Conservation (phyloP, 2,888 invertebrate species). For the Cerastoderma edule region DNA sequence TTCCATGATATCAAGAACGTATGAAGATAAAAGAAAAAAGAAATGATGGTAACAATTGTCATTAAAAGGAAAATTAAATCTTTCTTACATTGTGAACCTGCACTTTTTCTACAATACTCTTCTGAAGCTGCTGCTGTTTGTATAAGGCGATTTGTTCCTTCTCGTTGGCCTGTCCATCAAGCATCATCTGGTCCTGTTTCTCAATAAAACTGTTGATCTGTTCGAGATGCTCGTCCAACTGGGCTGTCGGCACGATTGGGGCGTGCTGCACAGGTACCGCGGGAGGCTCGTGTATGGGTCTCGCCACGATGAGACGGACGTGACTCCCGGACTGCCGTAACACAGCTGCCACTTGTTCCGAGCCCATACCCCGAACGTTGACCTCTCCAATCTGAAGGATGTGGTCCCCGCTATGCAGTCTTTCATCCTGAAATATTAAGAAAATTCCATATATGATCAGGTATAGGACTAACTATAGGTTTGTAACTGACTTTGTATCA, state of each 20-base stretch:
- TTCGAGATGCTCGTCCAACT: slow-evolving; percentile 93
- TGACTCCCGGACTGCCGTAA: slow-evolving; percentile 97
- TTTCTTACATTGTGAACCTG: slow-evolving; percentile 74
- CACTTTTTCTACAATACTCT: slow-evolving; percentile 67
- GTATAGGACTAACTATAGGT: no score
- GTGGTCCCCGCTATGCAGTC: slow-evolving; percentile 98
- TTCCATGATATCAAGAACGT: no score
- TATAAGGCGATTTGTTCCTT: slow-evolving; percentile 24
- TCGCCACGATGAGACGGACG: slow-evolving; percentile 96
- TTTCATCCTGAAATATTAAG: slow-evolving; percentile 94
- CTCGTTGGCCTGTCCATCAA: slow-evolving; percentile 45
- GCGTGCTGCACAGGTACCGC: slow-evolving; percentile 86
- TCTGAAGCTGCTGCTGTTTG: slow-evolving; percentile 84
- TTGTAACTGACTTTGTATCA: no score
- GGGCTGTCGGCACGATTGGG: slow-evolving; percentile 94
- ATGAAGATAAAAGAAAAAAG: no score
- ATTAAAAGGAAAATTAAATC: background rate
- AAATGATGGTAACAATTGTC: no score
- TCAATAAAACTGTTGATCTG: slow-evolving; percentile 80
- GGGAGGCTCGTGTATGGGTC: slow-evolving; percentile 84
- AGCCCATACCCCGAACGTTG: slow-evolving; percentile 97
- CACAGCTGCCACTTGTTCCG: slow-evolving; percentile 97
- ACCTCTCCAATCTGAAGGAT: slow-evolving; percentile 94
- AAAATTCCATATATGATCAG: no score
- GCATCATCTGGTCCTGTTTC: slow-evolving; percentile 53